Evolutionary conservation across 2,113 vertebrate genomes (phyloP).

Genomic region (Alouatta palliata): DNA sequence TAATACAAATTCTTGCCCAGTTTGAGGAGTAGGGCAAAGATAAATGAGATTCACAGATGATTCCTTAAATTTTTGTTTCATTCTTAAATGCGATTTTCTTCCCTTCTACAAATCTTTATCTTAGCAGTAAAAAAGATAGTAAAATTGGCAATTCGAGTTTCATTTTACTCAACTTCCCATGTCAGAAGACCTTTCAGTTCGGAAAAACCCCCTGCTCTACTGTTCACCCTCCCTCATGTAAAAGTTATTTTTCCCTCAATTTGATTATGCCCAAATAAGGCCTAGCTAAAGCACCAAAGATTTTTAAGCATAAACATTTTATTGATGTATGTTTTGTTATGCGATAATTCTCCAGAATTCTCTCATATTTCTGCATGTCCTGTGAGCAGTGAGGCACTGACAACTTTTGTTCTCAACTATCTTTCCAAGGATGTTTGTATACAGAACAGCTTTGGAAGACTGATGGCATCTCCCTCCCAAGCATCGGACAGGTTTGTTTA

Average conservation of each 20-base stretch:
- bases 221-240: background rate
- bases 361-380: background rate
- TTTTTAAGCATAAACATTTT: background rate
- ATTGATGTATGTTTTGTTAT: background rate
- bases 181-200: background rate
- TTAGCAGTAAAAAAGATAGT: conserved; percentile 45
- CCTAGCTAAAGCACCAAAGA: background rate
- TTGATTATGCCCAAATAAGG: background rate
- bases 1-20: conserved; percentile 18
- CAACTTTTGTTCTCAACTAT: background rate
- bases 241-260: background rate
- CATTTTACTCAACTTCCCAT: conserved; percentile 18
- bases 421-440: background rate
- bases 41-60: background rate
- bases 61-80: conserved; percentile 54
- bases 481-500: background rate
- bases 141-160: conserved; percentile 31
- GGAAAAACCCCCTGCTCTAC: background rate
- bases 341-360: background rate
- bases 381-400: background rate
- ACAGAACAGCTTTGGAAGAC: background rate
- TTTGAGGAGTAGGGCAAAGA: background rate
- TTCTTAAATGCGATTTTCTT: conserved; percentile 43
- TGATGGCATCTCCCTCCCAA: background rate
- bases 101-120: background rate